Conservation (phyloP, 1,140 invertebrate species). For the Uloborus diversus region DNA sequence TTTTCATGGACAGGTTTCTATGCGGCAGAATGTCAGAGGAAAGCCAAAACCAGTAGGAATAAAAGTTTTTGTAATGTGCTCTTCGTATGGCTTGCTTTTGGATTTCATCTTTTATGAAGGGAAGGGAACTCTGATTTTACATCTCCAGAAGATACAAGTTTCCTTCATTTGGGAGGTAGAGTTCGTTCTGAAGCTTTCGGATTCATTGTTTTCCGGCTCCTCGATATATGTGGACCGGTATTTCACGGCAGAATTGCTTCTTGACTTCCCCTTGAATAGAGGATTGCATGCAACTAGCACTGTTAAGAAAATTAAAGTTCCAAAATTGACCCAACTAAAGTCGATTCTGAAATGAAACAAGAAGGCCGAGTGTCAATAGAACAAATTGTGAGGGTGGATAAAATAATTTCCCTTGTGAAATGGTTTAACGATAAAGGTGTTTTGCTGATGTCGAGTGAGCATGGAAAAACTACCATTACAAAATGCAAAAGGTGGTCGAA, state of each 20-base stretch:
- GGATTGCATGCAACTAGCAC: background rate
- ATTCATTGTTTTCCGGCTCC: no score
- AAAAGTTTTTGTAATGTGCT: slow-evolving; percentile 7
- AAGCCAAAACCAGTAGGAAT: slow-evolving; percentile 44
- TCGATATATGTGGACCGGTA: no score
- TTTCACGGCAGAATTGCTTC: no score
- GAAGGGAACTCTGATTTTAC: background rate
- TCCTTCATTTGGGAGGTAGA: background rate
- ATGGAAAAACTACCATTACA: background rate
- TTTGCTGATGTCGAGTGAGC: background rate
- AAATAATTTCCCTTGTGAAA: slow-evolving; percentile 62
- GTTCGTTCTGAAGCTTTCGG: background rate
- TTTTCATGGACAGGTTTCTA: slow-evolving; percentile 28
- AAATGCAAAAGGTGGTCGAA: background rate
- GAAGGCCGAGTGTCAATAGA: slow-evolving; percentile 57
- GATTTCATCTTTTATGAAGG: slow-evolving; percentile 22
- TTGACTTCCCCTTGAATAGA: background rate
- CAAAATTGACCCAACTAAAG: background rate
- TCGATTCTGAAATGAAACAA: slow-evolving; percentile 59
- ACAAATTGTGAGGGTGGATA: slow-evolving; percentile 59
- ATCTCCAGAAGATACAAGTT: background rate
- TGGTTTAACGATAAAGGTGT: slow-evolving; percentile 66
- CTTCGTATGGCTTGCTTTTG: background rate
- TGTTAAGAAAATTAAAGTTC: background rate
- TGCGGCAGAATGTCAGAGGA: slow-evolving; percentile 22